Percentiles rank a stretch among this genome's conserved stretches.
Conservation (phyloP, 1,140 invertebrate genomes). For the Bemisia tabaci region DNA sequence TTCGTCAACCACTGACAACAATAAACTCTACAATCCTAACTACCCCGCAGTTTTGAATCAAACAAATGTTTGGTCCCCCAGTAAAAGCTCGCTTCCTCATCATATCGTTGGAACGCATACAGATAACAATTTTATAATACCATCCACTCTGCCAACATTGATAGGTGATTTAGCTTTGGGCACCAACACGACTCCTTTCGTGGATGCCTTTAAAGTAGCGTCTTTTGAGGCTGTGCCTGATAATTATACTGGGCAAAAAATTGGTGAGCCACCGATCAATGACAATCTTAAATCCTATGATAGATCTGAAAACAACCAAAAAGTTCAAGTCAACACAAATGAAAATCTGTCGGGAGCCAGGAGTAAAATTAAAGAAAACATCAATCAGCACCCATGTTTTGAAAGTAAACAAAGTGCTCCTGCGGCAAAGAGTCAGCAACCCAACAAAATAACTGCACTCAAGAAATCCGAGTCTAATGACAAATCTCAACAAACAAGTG, state of each 20-base stretch:
- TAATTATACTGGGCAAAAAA: background rate
- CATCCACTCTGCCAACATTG: constrained; percentile 28
- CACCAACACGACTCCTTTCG: constrained; percentile 21
- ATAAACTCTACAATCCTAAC: background rate
- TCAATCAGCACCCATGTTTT: constrained; percentile 4
- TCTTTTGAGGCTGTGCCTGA: constrained; percentile 8
- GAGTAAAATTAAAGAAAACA: background rate
- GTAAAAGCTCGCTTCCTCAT: constrained; percentile 18
- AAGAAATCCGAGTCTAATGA: constrained; percentile 22
- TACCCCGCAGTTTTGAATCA: background rate
- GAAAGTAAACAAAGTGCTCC: constrained; percentile 26
- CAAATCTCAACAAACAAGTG: constrained; percentile 28
- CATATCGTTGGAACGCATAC: constrained; percentile 19
- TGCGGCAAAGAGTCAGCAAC: background rate
- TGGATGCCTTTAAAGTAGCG: constrained; percentile 27
- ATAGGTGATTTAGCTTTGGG: constrained; percentile 29
- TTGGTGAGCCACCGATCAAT: background rate
- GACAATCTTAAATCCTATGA: background rate
- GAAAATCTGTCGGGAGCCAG: too few relatives aligned
- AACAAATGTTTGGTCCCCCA: constrained; percentile 19
- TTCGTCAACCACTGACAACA: background rate
- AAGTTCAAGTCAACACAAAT: background rate
- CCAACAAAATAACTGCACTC: constrained; percentile 17
- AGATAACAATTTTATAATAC: constrained; percentile 22
- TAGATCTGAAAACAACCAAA: background rate